Evolutionary conservation across 2,113 vertebrate species (phyloP), one percentile per base, ranked within the genome.

Genomic region (Psilopsiagon aurifrons): DNA sequence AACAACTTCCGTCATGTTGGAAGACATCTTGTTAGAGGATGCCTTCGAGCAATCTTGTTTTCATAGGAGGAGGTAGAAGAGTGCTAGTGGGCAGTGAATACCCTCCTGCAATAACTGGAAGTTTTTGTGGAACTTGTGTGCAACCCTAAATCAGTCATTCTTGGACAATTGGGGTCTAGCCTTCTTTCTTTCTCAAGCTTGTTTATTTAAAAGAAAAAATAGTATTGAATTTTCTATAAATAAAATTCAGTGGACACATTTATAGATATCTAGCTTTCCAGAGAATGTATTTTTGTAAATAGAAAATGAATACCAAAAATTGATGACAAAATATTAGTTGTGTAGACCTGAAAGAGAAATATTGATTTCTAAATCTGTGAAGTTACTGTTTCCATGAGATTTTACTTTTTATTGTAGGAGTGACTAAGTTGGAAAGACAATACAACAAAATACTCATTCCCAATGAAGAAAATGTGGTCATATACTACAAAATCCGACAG

Each of bases 401-500:
- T 83, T 54, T 88, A 57, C 41, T 71, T 92, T 92, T 31, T 69
- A 2, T 94, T 95, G 16, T 80, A 99, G 99, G 98, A 96, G 97
- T 98, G 67, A 98, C 98, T 97, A 99, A 97, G 51, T 92, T 99
- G 78, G 99, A 99, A 97, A 98, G 98, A 86, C 98, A 99, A 87
- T 99, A 99, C 88, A 99, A 99, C 92, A 95, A 97, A 91, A 99
- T 99, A 81, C 97, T 98, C 85, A 99, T 99, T 95, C 99, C 99
- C 46, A 99, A 99, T 83, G 99, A 99, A 96, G 99, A 99, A 94
- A 98, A 97, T 28, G 99, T 99, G 44, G 98, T 99, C 63, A 99
- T 99, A 62, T 99, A 99, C 94, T 99, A 99, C 83, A 99, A 99
- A 96, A 99, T 99, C 95, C 97, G 99, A 44, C 99, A 99, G 93